phyloP scores from a whole-genome alignment of 1,140 invertebrate species.

The Euwallacea fornicatus region DNA sequence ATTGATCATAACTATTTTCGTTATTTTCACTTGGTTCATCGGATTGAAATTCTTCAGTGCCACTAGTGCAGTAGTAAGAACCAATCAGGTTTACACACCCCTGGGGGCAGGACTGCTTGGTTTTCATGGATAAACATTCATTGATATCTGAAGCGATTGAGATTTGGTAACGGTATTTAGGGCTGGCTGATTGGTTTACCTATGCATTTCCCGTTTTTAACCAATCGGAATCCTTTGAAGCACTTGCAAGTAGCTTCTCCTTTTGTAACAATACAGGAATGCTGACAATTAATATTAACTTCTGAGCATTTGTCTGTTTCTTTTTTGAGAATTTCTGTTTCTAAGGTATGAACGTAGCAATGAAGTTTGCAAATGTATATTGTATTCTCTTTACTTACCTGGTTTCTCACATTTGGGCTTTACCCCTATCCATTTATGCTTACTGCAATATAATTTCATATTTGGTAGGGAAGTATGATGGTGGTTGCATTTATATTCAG shows the following conservation, averaged over 20 bases:
- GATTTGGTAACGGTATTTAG: slow-evolving; percentile 10
- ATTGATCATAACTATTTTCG: slow-evolving; percentile 35
- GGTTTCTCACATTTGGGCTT: slow-evolving; percentile 16
- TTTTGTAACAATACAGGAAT: not conserved
- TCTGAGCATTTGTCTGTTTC: too few species aligned
- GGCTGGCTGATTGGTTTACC: not conserved
- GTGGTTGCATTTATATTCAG: slow-evolving; percentile 23
- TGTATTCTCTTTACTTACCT: too few species aligned
- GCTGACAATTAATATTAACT: not conserved
- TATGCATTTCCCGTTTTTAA: not conserved
- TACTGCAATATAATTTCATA: slow-evolving; percentile 23
- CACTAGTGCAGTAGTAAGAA: slow-evolving; percentile 30
- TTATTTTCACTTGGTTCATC: slow-evolving; percentile 32
- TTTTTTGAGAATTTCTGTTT: too few species aligned
- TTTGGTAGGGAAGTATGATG: slow-evolving; percentile 1
- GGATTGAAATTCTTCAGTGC: slow-evolving; percentile 12
- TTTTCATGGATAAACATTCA: slow-evolving; percentile 36
- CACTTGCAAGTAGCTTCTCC: not conserved
- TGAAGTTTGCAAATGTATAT: too few species aligned
- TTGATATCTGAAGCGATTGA: slow-evolving; percentile 39
- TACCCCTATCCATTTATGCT: slow-evolving; percentile 27
- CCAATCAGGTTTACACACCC: slow-evolving; percentile 34
- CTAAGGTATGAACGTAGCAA: too few species aligned
- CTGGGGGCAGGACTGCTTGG: not conserved
- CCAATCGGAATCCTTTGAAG: not conserved